Base-by-base conservation (phyloP, 1,140 invertebrate species). In the Halictus rubicundus region DNA sequence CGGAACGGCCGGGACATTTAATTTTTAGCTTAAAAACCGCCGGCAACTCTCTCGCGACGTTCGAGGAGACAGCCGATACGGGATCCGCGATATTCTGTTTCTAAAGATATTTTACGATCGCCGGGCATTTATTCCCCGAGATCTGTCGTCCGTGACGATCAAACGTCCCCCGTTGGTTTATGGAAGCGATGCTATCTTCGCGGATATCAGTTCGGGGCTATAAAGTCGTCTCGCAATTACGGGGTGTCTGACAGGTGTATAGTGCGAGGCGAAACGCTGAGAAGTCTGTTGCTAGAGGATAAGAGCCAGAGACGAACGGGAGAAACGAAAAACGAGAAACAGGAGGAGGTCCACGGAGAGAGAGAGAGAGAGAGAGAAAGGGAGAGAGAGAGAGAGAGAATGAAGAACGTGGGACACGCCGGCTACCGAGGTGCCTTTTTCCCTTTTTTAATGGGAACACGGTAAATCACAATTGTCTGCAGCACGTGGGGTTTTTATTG, bases 161-260 rank as follows among this genome's bases (percentile, higher is more conserved):
- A 70, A 84, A 65, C 63, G 68, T 59, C 49, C 68, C 27, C 25
- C 79, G 74, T 57, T 71, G 39, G 78, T 68, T 65, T 73, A 70
- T 61, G 70, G 82, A 80, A 70, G 54, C 68, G 69, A 14, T 59
- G 83, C 71, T 85, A 73, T 68, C 80, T 80, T 76, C 57, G 84
- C 64, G 77, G 71, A 83, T 86, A 86, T 86, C 85, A 83, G 70
- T 80, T 64, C 72, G 42, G 16, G 57, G 84, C 85, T 74, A 86
- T 83, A 86, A 83, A 86, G 85, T 86, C 77, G 81, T 86, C 78
- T 83, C 84, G 75, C 84, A 86, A 86, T 86, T 86, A 86, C 85
- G 77, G 63, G 84, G 72, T 69, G 72, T 70, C 81, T 86, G 85
- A 86, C 85, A 86, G 84, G 84, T 86, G 85, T 83, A 86, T 76